Evolutionary conservation across 2,888 invertebrate genomes (phyloP).

Genomic region (Exephanes ischioxanthus): DNA sequence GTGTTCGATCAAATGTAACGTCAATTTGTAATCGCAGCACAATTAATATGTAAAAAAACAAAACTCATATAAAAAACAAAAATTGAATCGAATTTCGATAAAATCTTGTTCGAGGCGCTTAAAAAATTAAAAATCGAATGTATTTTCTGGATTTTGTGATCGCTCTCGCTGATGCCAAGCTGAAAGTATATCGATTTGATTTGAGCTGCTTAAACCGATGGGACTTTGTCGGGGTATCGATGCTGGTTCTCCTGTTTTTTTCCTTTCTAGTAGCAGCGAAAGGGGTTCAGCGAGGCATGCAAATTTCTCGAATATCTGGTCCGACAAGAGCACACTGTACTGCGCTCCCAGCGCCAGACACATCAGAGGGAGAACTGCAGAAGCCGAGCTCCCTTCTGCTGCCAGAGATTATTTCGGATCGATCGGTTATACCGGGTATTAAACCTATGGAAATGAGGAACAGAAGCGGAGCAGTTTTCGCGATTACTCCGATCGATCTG

Average conservation of each 20-base stretch:
- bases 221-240: not conserved
- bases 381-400: conserved; percentile 41
- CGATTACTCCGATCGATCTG: conserved; percentile 62
- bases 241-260: not conserved
- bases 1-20: not conserved
- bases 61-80: not conserved
- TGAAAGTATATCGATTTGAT: not conserved
- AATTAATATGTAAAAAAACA: not conserved
- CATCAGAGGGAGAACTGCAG: conserved; percentile 28
- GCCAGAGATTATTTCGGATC: conserved; percentile 66
- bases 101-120: not conserved
- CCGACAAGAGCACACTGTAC: conserved; percentile 50
- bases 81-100: not conserved
- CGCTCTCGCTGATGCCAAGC: not conserved
- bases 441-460: conserved; percentile 41
- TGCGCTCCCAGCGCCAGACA: not conserved
- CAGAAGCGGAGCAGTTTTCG: conserved; percentile 51
- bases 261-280: not conserved
- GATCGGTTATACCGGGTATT: conserved; percentile 58
- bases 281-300: conserved; percentile 42
- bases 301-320: conserved; percentile 56
- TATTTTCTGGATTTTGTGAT: not conserved
- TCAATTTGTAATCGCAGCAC: not conserved
- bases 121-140: not conserved
- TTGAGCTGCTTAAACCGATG: not conserved